Evolutionary conservation across 2,113 vertebrate genomes (phyloP), one percentile per base, ranked within the genome.

Genomic region (Illadopsis cleaveri): DNA sequence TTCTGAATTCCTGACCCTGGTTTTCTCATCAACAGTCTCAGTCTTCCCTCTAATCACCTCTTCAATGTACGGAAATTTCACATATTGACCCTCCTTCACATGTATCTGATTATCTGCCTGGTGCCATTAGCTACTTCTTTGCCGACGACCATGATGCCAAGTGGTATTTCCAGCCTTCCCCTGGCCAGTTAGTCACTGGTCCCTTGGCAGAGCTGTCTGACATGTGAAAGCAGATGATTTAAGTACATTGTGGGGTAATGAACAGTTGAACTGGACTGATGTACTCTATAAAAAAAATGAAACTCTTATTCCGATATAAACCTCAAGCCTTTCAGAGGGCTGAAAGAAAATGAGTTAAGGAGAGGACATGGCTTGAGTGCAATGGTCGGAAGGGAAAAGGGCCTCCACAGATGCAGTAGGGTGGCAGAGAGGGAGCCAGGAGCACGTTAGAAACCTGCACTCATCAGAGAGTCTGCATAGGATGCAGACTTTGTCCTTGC

Each of bases 401-500:
- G 18, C 10, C 22, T 64, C 51, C 5, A 19, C 2, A 23, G 62
- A 66, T n/a, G 22, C 35, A 33, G 53, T 1, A 35, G 37, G 22
- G 60, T 5, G 12, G 27, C 54, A 90, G 44, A 47, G 38, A 79
- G 19, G 28, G 25, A 87, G 48, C 38, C 78, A 79, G 51, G 5
- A 79, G 27, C 24, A 27, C 6, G 0, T 60, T 47, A 50, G 35
- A 75, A 87, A 53, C 38, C 51, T n/a, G 19, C 30, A 61, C 31
- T 25, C 0, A 0, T 33, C 79, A 50, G 28, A 51, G 50, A 40
- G 40, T 30, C 57, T 6, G 2, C 1, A 2, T 5, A 37, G 54
- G 8, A 11, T 31, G 22, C 61, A 60, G 19, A 72, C 42, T 25
- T 64, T 68, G 33, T 73, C n/a, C 37, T 69, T 27, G 12, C 72